These are phyloP conservation scores for Phoxinus dragarum DNA, from an alignment of 2,797 vertebrate species.

Conservation along the genomic window DNA sequence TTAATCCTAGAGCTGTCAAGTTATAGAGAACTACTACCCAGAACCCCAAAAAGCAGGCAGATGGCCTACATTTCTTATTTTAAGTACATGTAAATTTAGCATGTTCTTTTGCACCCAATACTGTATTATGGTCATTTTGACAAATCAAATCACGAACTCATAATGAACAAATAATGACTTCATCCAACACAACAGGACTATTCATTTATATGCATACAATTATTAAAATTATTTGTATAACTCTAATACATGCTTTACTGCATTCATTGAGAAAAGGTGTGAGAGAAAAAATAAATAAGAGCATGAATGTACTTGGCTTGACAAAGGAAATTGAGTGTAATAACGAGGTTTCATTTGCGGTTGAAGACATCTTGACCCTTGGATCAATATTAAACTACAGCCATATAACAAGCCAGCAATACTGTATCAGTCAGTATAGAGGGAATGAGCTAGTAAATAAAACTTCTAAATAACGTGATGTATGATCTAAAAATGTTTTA, in stretches of 20 bases:
- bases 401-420: not conserved
- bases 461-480: no score
- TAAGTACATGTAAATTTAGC: not conserved
- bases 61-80: not conserved
- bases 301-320: not conserved
- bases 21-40: not conserved
- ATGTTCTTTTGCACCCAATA: not conserved
- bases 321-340: not conserved
- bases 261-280: not conserved
- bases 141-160: not conserved
- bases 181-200: not conserved
- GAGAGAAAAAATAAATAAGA: not conserved
- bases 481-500: no score
- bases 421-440: not conserved
- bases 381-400: not conserved
- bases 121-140: not conserved
- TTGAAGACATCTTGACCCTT: conserved; percentile 35
- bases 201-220: not conserved
- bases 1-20: conserved; percentile 2
- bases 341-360: conserved; percentile 42
- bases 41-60: not conserved
- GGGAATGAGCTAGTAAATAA: not conserved
- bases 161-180: not conserved
- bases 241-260: not conserved
- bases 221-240: not conserved